Conservation (phyloP, 2,113 vertebrate species). For the Pollachius pollachius region DNA sequence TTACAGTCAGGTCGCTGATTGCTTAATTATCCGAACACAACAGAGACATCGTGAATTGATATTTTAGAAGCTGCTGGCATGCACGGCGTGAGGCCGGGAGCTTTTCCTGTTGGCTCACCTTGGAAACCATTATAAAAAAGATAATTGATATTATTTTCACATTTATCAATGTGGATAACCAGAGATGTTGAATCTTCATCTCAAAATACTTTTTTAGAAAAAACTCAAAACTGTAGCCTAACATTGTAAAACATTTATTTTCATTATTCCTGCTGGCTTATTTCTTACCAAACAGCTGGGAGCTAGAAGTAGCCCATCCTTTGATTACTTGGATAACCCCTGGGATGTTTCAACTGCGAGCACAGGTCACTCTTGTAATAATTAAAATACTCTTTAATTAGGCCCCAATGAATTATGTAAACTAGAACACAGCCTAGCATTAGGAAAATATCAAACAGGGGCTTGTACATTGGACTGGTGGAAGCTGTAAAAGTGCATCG, state of each 20-base stretch:
- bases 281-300: slow-evolving; percentile 28
- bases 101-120: not conserved
- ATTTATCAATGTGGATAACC: no score
- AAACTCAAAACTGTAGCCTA: not conserved
- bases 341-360: slow-evolving; percentile 57
- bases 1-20: slow-evolving; percentile 23
- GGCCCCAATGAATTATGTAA: slow-evolving; percentile 55
- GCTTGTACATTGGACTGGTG: slow-evolving; percentile 18
- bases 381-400: slow-evolving; percentile 61
- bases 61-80: slow-evolving; percentile 18
- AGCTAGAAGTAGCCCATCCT: slow-evolving; percentile 38
- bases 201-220: no score
- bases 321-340: slow-evolving; percentile 52
- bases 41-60: slow-evolving; percentile 17
- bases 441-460: slow-evolving; percentile 40
- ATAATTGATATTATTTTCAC: no score
- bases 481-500: slow-evolving; percentile 18
- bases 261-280: slow-evolving; percentile 1
- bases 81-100: not conserved
- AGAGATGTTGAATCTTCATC: no score
- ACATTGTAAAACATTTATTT: slow-evolving; percentile 32
- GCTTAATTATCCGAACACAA: slow-evolving; percentile 23
- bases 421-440: slow-evolving; percentile 48
- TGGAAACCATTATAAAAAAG: no score
- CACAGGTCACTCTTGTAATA: slow-evolving; percentile 57